These are phyloP conservation scores for Myopa testacea DNA, from an alignment of 2,888 invertebrate species.

Conservation along the genomic window DNA sequence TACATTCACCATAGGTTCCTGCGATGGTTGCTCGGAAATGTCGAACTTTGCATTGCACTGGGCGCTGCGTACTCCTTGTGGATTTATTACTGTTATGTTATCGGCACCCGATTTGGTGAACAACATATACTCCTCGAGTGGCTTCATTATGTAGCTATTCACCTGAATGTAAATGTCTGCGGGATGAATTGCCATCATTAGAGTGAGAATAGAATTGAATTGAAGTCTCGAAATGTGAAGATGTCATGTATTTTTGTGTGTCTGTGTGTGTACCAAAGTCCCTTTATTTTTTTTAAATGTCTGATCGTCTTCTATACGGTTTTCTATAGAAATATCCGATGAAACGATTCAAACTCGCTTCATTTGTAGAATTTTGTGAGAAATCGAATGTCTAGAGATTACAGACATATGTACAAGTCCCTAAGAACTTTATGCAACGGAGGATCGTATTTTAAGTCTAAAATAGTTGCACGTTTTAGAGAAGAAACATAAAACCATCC, in stretches of 20 bases:
- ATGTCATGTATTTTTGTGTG: constrained; percentile 7
- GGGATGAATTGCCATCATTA: constrained; percentile 45
- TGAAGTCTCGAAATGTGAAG: neutral
- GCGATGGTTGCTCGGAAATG: constrained; percentile 71
- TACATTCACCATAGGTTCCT: constrained; percentile 73
- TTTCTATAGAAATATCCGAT: too few relatives aligned
- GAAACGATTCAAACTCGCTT: too few relatives aligned
- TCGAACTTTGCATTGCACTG: constrained; percentile 87
- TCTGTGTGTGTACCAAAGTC: too few relatives aligned
- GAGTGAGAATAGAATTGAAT: neutral
- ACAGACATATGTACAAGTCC: too few relatives aligned
- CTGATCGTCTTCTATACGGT: too few relatives aligned
- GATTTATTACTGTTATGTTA: constrained; percentile 87
- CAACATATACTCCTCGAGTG: constrained; percentile 92
- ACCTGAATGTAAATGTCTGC: constrained; percentile 88
- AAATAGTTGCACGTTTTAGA: too few relatives aligned
- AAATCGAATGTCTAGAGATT: too few relatives aligned
- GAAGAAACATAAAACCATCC: too few relatives aligned
- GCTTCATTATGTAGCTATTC: constrained; percentile 85
- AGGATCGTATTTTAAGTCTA: too few relatives aligned
- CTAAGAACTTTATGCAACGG: too few relatives aligned
- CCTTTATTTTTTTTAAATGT: too few relatives aligned
- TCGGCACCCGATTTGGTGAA: constrained; percentile 86
- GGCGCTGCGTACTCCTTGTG: constrained; percentile 86
- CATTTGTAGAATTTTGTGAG: too few relatives aligned